Conservation (phyloP, 2,888 invertebrate genomes). For the Tipula unca region DNA sequence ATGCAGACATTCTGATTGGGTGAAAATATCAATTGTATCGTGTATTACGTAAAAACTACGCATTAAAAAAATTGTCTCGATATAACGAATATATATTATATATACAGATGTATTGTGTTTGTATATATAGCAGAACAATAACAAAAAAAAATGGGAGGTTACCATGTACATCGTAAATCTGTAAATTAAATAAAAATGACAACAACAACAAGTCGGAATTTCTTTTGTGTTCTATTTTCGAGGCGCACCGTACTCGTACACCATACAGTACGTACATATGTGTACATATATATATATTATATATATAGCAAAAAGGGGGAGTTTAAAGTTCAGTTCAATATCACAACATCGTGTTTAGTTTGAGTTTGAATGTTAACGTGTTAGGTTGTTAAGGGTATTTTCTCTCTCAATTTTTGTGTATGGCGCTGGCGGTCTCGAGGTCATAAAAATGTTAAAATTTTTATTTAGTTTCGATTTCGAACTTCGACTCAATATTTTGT, state of each 20-base stretch:
- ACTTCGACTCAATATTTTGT: background rate
- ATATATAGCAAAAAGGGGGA: background rate
- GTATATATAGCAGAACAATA: background rate
- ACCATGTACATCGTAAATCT: background rate
- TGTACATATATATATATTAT: too few relatives aligned
- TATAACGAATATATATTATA: background rate
- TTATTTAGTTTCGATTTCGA: constrained; percentile 10
- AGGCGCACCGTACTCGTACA: background rate
- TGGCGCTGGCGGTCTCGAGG: background rate
- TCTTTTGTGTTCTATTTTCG: background rate
- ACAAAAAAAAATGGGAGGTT: background rate
- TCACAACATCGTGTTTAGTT: constrained; percentile 1
- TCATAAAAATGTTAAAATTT: constrained; percentile 14
- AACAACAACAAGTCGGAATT: background rate
- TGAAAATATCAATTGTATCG: background rate
- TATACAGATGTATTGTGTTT: too few relatives aligned
- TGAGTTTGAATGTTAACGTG: constrained; percentile 19
- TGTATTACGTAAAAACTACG: background rate
- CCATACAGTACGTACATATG: background rate
- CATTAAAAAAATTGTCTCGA: background rate
- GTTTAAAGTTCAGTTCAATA: constrained; percentile 18
- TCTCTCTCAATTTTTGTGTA: background rate
- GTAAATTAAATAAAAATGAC: background rate
- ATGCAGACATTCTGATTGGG: background rate
- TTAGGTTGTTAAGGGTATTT: constrained; percentile 16